Evolutionary conservation across 2,888 invertebrate genomes (phyloP), one percentile per base, ranked within the genome.

Genomic region (Nebria salina): DNA sequence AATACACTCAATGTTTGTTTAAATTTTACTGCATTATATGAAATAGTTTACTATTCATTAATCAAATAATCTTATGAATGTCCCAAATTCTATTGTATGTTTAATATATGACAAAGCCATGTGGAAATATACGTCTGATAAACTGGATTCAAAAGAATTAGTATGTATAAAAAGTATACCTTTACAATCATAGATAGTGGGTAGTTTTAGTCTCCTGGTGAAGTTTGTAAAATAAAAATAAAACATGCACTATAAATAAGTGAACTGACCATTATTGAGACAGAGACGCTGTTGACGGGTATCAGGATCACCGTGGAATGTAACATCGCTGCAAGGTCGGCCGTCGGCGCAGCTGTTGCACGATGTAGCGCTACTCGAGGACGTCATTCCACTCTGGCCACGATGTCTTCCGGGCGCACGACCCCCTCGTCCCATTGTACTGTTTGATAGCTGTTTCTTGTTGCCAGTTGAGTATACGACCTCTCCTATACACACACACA

Each of bases 351-450:
- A 88, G 84, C 89, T 89, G 84, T 89, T 89, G 84, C 88, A 89
- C 75, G 90, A 90, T 73, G 91, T 91, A 26, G 90, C 89, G 85
- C 91, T 91, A 85, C 91, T 91, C 76, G 91, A 91, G 80, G 91
- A 91, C 72, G 91, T 91, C 91, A 92, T 91, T 68, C 91, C 91
- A 82, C 90, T 89, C 42, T 88, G 85, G 77, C 87, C 84, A 7
- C 91, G 88, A 84, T 90, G 87, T 83, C 89, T 85, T 64, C 83
- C 84, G 42, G 83, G 84, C n/a, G 72, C 78, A 79, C 90, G 86
- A 64, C 89, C 88, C 80, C 88, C 88, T 77, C 90, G 87, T 65
- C 87, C 86, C 77, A 89, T 83, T 65, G 88, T 87, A 83, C 86
- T 89, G 85, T 88, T 88, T 82, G 88, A 85, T 76, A 87, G 84